phyloP scores from a whole-genome alignment of 1,140 invertebrate species.

The Monochamus saltuarius region DNA sequence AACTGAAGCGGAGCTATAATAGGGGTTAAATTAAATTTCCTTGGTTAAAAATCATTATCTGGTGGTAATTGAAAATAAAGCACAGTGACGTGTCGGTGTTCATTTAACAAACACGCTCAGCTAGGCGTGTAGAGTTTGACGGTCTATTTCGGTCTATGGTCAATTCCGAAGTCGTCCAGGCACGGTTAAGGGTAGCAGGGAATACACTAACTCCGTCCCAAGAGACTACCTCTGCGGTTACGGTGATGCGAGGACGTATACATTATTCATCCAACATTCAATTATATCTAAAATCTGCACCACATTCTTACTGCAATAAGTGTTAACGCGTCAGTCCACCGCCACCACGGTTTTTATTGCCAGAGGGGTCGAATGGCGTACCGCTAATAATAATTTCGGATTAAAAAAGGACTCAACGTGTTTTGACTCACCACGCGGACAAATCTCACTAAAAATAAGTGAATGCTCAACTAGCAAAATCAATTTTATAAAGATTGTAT shows the following conservation, averaged over 20 bases:
- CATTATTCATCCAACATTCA: conserved; percentile 44
- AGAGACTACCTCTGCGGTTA: conserved; percentile 28
- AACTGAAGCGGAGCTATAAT: too few species aligned
- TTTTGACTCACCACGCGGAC: too few species aligned
- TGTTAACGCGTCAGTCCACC: conserved; percentile 9
- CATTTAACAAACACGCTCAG: conserved; percentile 36
- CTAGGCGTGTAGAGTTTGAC: conserved; percentile 31
- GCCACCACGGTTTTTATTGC: conserved; percentile 8
- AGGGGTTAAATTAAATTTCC: conserved; percentile 4
- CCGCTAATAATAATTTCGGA: too few species aligned
- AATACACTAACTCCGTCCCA: conserved; percentile 36
- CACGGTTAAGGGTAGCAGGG: conserved; percentile 22
- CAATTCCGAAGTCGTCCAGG: conserved; percentile 21
- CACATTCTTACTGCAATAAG: background rate
- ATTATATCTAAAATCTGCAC: conserved; percentile 43
- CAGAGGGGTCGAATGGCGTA: conserved; percentile 1
- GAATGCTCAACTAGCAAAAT: too few species aligned
- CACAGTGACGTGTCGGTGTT: conserved; percentile 30
- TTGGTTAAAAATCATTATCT: conserved; percentile 23
- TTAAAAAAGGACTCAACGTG: too few species aligned
- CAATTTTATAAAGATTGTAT: too few species aligned
- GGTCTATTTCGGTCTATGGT: conserved; percentile 32
- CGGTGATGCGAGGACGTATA: conserved; percentile 34
- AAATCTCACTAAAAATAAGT: too few species aligned
- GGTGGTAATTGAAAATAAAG: conserved; percentile 36